Percentiles rank a stretch among this genome's conserved stretches.
Conservation (phyloP, 2,888 invertebrate species). For the Caenorhabditis auriculariae region DNA sequence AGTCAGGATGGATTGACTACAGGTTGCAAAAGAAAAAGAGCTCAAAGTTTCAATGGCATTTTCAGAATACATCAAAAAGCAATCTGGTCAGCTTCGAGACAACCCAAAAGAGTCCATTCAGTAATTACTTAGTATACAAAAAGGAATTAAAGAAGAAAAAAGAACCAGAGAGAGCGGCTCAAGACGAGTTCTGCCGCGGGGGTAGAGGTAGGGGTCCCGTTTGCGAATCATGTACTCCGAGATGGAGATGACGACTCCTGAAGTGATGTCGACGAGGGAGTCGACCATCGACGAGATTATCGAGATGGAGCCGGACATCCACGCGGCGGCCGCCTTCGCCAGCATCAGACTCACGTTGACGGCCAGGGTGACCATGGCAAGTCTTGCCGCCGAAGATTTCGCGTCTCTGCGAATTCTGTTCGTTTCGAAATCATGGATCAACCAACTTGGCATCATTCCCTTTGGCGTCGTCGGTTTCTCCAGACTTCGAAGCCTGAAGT, state of each 20-base stretch:
- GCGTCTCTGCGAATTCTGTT: conserved; percentile 5
- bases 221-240: conserved; percentile 64
- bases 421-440: too few relatives aligned
- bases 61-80: too few relatives aligned
- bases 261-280: conserved; percentile 66
- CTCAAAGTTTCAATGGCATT: too few relatives aligned
- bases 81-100: too few relatives aligned
- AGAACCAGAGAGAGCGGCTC: conserved; percentile 66
- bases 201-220: conserved; percentile 66
- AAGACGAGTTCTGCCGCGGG: conserved; percentile 66
- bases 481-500: too few relatives aligned
- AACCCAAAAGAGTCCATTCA: neutral
- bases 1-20: too few relatives aligned
- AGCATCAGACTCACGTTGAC: conserved; percentile 63
- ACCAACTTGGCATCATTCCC: too few relatives aligned
- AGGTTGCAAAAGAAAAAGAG: too few relatives aligned
- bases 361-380: conserved; percentile 50
- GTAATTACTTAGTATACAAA: neutral
- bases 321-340: conserved; percentile 66
- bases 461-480: too few relatives aligned
- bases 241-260: conserved; percentile 64
- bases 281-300: conserved; percentile 68
- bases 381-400: conserved; percentile 23
- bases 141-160: too few relatives aligned
- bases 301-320: conserved; percentile 66